These are phyloP conservation scores for Conops quadrifasciatus DNA, from an alignment of 2,888 invertebrate species.

Conservation along the genomic window DNA sequence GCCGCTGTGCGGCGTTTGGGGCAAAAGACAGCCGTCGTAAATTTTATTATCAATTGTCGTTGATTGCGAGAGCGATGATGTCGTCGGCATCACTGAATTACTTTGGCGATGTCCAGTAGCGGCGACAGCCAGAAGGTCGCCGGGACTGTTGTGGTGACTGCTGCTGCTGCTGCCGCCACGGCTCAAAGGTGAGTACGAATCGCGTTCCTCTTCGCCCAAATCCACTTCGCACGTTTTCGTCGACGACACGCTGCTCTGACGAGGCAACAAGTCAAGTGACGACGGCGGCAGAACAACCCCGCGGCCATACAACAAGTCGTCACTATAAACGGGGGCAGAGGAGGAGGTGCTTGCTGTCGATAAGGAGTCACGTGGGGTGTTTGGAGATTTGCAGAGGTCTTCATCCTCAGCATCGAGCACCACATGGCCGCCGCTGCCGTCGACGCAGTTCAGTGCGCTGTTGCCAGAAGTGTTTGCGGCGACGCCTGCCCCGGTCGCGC, in stretches of 20 bases:
- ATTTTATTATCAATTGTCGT: conserved; percentile 53
- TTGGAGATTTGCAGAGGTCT: conserved; percentile 22
- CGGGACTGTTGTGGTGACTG: conserved; percentile 38
- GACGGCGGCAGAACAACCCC: conserved; percentile 40
- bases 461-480: conserved; percentile 15
- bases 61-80: conserved; percentile 31
- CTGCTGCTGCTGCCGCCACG: conserved; percentile 56
- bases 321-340: conserved; percentile 56
- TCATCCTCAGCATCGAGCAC: conserved; percentile 17
- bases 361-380: conserved; percentile 11
- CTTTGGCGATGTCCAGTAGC: conserved; percentile 42
- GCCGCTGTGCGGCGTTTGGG: not conserved
- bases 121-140: conserved; percentile 21
- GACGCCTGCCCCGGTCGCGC: conserved; percentile 9
- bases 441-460: conserved; percentile 23
- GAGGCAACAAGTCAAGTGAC: conserved; percentile 46
- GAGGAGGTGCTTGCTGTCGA: conserved; percentile 43
- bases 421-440: too few relatives aligned
- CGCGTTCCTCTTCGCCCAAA: conserved; percentile 63
- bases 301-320: conserved; percentile 51
- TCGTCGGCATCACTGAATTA: conserved; percentile 38
- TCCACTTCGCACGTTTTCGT: conserved; percentile 62
- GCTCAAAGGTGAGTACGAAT: conserved; percentile 62
- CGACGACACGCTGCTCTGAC: conserved; percentile 52
- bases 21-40: conserved; percentile 42